Evolutionary conservation across 2,888 invertebrate genomes (phyloP).

Genomic region (Watsonalla binaria): DNA sequence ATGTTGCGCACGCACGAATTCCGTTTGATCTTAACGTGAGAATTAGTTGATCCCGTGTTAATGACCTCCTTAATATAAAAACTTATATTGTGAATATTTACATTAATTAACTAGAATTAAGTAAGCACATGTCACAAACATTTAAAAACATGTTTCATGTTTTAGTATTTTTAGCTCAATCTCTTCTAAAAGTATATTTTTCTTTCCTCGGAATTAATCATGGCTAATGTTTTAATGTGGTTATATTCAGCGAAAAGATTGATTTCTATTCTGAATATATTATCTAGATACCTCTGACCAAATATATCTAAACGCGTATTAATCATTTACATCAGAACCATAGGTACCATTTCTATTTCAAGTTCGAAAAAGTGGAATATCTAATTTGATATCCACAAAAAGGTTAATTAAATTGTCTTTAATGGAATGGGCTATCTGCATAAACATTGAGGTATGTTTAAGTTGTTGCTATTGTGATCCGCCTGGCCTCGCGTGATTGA

Average conservation of each 20-base stretch:
- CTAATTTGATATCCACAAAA: constrained; percentile 10
- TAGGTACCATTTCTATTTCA: neutral
- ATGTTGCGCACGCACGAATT: neutral
- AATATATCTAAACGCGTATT: too few species aligned
- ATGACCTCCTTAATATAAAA: neutral
- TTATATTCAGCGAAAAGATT: too few species aligned
- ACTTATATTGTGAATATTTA: neutral
- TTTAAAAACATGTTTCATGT: too few species aligned
- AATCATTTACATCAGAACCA: neutral
- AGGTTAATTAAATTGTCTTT: constrained; percentile 20
- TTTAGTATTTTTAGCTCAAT: too few species aligned
- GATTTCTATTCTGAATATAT: too few species aligned
- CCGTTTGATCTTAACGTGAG: neutral
- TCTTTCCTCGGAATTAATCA: too few species aligned
- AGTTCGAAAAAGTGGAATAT: neutral
- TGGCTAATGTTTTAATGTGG: too few species aligned
- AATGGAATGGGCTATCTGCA: constrained; percentile 36
- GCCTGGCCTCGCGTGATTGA: constrained; percentile 58
- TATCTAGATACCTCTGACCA: too few species aligned
- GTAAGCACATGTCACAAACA: too few species aligned
- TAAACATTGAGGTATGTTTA: constrained; percentile 38
- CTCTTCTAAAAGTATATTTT: too few species aligned
- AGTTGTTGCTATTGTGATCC: constrained; percentile 44
- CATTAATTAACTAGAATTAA: neutral
- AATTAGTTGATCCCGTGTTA: neutral